These are phyloP conservation scores for Zaprionus inermis DNA, from an alignment of 1,140 invertebrate genomes.

Conservation along the genomic window DNA sequence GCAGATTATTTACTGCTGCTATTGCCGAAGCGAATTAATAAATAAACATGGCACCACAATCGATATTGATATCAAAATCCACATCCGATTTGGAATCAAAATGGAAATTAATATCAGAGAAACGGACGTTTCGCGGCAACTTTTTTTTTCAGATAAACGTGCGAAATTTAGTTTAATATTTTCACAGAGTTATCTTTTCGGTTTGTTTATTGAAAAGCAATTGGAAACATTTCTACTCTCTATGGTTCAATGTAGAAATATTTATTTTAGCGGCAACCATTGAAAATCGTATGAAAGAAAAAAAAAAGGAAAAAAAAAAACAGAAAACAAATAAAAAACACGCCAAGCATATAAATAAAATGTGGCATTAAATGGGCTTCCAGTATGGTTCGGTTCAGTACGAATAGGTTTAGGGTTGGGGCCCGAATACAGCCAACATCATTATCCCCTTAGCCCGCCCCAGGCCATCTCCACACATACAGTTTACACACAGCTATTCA, in stretches of 20 bases:
- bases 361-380: conserved; percentile 71
- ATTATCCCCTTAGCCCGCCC: not conserved
- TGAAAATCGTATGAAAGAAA: conserved; percentile 72
- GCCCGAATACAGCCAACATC: not conserved
- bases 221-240: conserved; percentile 49
- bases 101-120: conserved; percentile 19
- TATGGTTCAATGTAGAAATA: conserved; percentile 39
- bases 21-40: conserved; percentile 8
- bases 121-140: conserved; percentile 4
- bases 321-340: conserved; percentile 65
- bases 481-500: not conserved
- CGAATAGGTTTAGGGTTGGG: conserved; percentile 26
- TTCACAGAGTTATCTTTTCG: conserved; percentile 35
- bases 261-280: conserved; percentile 58
- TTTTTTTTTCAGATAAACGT: conserved; percentile 14
- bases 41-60: not conserved
- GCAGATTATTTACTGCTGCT: conserved; percentile 4
- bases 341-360: conserved; percentile 74
- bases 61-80: not conserved
- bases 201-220: conserved; percentile 62
- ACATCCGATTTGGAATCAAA: not conserved
- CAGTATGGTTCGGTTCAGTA: conserved; percentile 16
- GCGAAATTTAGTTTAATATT: conserved; percentile 52
- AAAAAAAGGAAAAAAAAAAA: conserved; percentile 56
- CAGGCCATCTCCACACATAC: not conserved